Evolutionary conservation across 2,797 vertebrate genomes (phyloP).

Genomic region (Cynopterus sphinx): DNA sequence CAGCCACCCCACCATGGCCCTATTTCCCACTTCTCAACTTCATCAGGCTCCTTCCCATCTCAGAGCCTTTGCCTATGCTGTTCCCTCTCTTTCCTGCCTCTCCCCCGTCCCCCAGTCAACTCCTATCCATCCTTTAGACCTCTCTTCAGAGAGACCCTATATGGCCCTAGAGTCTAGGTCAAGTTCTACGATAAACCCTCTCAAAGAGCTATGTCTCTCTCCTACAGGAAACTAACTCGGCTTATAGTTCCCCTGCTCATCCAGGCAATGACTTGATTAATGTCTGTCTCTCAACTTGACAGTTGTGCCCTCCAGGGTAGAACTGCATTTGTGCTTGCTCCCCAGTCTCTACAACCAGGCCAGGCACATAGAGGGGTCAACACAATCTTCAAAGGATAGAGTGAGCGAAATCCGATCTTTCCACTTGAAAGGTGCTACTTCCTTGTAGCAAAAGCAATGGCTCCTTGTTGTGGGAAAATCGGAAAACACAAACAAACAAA

Average conservation of each 20-base stretch:
- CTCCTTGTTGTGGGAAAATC: neutral
- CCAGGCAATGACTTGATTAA: neutral
- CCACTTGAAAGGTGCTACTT: neutral
- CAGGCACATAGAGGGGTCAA: rapidly evolving
- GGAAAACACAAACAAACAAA: neutral
- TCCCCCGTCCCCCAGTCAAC: neutral
- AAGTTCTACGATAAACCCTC: neutral
- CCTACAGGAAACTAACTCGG: neutral
- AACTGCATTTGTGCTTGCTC: neutral
- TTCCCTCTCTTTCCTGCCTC: neutral
- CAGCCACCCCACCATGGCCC: neutral
- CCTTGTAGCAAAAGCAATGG: neutral
- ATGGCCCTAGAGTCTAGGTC: no score
- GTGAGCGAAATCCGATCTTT: neutral
- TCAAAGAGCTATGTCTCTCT: neutral
- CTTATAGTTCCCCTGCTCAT: no score
- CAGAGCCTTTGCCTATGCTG: neutral
- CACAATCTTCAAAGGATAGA: neutral
- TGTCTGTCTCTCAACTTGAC: neutral
- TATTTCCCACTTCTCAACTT: neutral
- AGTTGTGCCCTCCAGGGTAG: neutral
- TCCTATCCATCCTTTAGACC: neutral
- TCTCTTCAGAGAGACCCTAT: neutral
- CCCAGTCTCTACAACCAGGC: neutral
- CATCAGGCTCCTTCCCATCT: neutral